Conservation (phyloP, 2,888 invertebrate genomes). For the Allolobophora icterica region DNA sequence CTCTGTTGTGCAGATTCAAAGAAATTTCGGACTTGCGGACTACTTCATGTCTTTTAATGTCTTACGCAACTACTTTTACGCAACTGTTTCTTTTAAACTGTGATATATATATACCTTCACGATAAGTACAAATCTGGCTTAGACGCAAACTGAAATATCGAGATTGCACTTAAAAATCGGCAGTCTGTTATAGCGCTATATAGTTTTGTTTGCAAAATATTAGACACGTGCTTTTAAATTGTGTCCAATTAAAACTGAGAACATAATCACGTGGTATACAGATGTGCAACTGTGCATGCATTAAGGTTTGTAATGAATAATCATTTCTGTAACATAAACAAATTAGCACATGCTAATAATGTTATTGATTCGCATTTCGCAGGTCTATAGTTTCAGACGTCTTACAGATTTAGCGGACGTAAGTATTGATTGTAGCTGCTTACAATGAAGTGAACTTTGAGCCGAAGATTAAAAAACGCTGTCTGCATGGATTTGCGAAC, state of each 20-base stretch:
- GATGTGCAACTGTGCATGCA: background rate
- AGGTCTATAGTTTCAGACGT: background rate
- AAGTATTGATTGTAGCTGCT: background rate
- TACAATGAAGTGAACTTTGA: background rate
- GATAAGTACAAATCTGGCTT: too few species aligned
- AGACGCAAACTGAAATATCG: background rate
- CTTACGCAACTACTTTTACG: background rate
- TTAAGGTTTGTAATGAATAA: background rate
- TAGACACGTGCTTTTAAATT: background rate
- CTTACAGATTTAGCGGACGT: background rate
- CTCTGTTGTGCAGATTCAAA: background rate
- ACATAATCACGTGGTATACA: slow-evolving; percentile 2
- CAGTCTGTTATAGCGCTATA: background rate
- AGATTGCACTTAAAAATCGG: background rate
- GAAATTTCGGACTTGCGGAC: background rate
- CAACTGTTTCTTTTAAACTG: too few species aligned
- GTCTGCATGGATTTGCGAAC: background rate
- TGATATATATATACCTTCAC: background rate
- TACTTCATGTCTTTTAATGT: background rate
- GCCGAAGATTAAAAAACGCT: background rate
- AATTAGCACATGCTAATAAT: background rate
- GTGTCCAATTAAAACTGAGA: background rate
- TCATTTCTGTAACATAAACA: background rate
- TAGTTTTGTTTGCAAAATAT: background rate
- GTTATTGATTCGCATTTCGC: background rate